Base-by-base conservation (phyloP, 1,140 invertebrate species). In the Asobara japonica region DNA sequence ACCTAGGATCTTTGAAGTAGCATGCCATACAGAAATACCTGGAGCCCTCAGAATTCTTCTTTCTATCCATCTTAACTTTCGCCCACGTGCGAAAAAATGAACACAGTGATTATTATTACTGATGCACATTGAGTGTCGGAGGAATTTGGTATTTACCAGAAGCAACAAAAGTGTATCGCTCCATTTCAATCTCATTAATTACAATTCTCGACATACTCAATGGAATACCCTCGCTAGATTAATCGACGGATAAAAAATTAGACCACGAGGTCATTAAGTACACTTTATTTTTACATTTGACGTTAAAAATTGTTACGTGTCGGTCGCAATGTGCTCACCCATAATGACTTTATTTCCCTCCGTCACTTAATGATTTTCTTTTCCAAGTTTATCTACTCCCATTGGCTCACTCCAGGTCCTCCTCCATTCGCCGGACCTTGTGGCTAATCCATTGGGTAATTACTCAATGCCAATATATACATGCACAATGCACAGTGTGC, bases 401-500 rank as follows among this genome's bases (percentile, higher is more conserved):
- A 45, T 18, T 45, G 41, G 41, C 41, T 18, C 7, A 45, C n/a
- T 13, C 41, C 41, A 7, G 41, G 11, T 11, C 41, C 41, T 45
- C 41, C 41, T 45, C 41, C n/a, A 56, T 56, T 25, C 51, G 11
- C 13, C 51, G 25, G 20, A 56, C 18, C 18, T 27, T 22, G 8
- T 13, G 22, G 51, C 51, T 56, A 56, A 56, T 56, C 51, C 22
- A 56, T 56, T 56, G 10, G 51, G 51, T 56, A 56, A 56, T 56
- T 56, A 56, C 20, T 56, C 51, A 56, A 56, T 56, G 51, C 8
- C 51, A 56, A 56, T 56, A 27, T 27, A 25, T 27, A 45, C 18
- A 45, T 45, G 36, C 36, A 1, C 36, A 38, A 11, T 51, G 51
- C 18, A 36, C 31, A 36, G n/a, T 56, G 22, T 56, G 8, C 10